Evolutionary conservation across 1,140 invertebrate genomes (phyloP), one percentile per base, ranked within the genome.

Genomic region (Marisa cornuarietis): DNA sequence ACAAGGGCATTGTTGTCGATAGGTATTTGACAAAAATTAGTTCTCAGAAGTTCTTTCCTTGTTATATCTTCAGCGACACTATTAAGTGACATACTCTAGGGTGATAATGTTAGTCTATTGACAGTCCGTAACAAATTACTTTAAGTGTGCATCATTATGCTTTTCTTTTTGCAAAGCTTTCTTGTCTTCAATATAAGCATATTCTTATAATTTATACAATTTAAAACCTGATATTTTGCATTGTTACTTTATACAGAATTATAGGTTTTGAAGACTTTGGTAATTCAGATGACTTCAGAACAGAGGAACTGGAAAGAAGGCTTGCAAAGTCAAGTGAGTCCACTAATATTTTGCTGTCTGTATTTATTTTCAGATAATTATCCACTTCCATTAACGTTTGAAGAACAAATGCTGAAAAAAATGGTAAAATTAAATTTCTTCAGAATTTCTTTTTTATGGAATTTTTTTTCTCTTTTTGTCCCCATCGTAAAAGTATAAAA

Each of bases 231-330:
- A 58, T 58, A 58, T 58, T 58, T 63, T 68, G 52, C 24, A 61
- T 73, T 69, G 22, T 54, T 68, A 22, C 75, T 42, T 79, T 22
- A 85, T 83, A 26, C 83, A 91, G 90, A 76, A 83, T 91, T 54
- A 81, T 88, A 81, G 90, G 90, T 13, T 91, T 91, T 87, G 89
- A 90, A 79, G 87, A 90, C 49, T 81, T 91, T 63, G 89, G 88
- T 49, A 87, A 87, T 71, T 82, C 86, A 26, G 89, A 91, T 80
- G 85, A 81, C 76, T 91, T 91, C 81, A 81, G 77, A 68, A 86
- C 86, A 49, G 77, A 79, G 62, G 81, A 85, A 14, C 80, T 91
- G 71, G 90, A 91, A 78, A 85, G 76, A 49, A 80, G 88, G 71
- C 81, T 91, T 5, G 85, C 83, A 62, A 82, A 83, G 83, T 87